Percentiles rank a stretch among this genome's conserved stretches.
These are phyloP conservation scores for Pasiphila rectangulata DNA, from an alignment of 2,888 invertebrate species.

Conservation along the genomic window DNA sequence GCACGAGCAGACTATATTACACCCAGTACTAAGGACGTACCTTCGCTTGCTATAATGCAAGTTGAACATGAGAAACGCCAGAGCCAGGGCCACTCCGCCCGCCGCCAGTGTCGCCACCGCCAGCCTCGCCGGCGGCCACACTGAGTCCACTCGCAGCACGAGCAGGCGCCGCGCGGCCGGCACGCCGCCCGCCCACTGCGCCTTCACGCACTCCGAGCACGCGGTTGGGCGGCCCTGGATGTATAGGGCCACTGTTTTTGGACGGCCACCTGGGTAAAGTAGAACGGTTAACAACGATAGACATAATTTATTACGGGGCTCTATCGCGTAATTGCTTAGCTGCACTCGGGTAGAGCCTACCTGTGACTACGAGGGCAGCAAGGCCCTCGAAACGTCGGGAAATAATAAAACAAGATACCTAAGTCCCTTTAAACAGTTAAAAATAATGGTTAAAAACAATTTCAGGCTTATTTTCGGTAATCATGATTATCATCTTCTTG, in stretches of 20 bases:
- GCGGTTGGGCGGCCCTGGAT: slow-evolving; percentile 80
- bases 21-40: too few relatives aligned
- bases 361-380: too few relatives aligned
- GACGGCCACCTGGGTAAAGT: slow-evolving; percentile 84
- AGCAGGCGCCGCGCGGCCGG: slow-evolving; percentile 90
- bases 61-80: slow-evolving; percentile 90
- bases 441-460: too few relatives aligned
- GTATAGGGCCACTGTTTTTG: slow-evolving; percentile 87
- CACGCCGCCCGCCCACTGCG: slow-evolving; percentile 87
- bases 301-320: too few relatives aligned
- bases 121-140: slow-evolving; percentile 88
- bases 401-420: too few relatives aligned
- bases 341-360: too few relatives aligned
- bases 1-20: too few relatives aligned
- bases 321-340: too few relatives aligned
- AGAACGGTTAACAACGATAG: not conserved
- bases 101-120: slow-evolving; percentile 86
- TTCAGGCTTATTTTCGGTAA: too few relatives aligned
- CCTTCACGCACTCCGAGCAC: slow-evolving; percentile 86
- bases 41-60: slow-evolving; percentile 90
- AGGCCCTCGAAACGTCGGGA: too few relatives aligned
- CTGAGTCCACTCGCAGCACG: slow-evolving; percentile 87
- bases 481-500: too few relatives aligned
- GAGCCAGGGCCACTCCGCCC: slow-evolving; percentile 87
- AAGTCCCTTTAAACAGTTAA: too few relatives aligned